Evolutionary conservation across 2,888 invertebrate species (phyloP).

Genomic region (Drosophila anceps): DNA sequence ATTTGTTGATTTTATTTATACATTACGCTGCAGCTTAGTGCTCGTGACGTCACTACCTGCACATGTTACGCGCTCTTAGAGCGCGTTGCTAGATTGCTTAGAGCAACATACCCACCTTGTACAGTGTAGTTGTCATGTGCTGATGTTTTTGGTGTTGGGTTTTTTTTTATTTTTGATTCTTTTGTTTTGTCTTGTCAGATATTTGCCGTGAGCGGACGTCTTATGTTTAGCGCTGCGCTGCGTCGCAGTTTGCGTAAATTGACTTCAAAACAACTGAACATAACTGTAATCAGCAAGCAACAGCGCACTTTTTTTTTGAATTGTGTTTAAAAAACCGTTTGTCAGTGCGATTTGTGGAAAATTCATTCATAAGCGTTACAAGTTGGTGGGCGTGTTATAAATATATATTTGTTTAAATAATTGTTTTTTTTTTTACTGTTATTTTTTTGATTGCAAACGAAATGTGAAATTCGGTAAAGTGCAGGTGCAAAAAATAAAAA

Average conservation of each 20-base stretch:
- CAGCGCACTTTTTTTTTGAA: constrained; percentile 51
- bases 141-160: constrained; percentile 50
- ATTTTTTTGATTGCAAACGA: constrained; percentile 27
- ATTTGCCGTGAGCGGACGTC: constrained; percentile 69
- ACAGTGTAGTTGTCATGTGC: constrained; percentile 25
- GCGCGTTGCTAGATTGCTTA: neutral
- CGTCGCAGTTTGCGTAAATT: constrained; percentile 72
- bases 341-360: constrained; percentile 41
- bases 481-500: constrained; percentile 28
- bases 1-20: too few relatives aligned
- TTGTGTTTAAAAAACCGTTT: constrained; percentile 49
- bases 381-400: constrained; percentile 28
- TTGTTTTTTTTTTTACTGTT: constrained; percentile 26
- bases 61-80: constrained; percentile 14
- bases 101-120: constrained; percentile 23
- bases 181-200: constrained; percentile 62
- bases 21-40: accelerated
- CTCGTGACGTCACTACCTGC: constrained; percentile 20
- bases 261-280: constrained; percentile 44
- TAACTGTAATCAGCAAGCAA: constrained; percentile 40
- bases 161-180: constrained; percentile 29
- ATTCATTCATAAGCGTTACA: constrained; percentile 24
- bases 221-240: constrained; percentile 68
- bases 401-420: constrained; percentile 1
- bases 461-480: constrained; percentile 31